Evolutionary conservation across 2,888 invertebrate genomes (phyloP), one percentile per base, ranked within the genome.

Genomic region (Eupithecia subfuscata): DNA sequence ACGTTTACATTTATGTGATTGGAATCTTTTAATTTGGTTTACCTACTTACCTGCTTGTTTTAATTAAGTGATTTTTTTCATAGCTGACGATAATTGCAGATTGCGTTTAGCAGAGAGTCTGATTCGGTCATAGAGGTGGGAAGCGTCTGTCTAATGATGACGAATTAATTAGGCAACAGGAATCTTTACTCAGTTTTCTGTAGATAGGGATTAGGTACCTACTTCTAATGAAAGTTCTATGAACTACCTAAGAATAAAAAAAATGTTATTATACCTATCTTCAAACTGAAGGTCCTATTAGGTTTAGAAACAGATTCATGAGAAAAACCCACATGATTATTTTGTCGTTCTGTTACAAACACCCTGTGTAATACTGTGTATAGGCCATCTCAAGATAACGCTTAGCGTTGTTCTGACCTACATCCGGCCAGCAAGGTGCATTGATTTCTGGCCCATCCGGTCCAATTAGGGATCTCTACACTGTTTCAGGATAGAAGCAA

Each of bases 401-500:
- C 43, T 43, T 45, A 69, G 37, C 56, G 18, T 34, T n/a, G 37
- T 37, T 40, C 25, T 52, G 64, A 74, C 52, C 74, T 56, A 74
- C 25, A 74, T 63, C 22, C 14, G 63, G 56, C 40, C 70, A 64
- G 25, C 25, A 40, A 64, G 45, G 16, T 16, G 60, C 25, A 71
- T 69, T 43, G 14, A 70, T 74, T 64, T 70, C 74, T 22, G 68
- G 40, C 70, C 70, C 70, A 40, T 56, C 52, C 65, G 48, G 56
- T 56, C 56, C 74, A 74, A 70, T 74, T 74, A 74, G 67, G 18
- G 11, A 37, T 40, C 64, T 64, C 30, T 34, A 34, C 64, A 30
- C 60, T 65, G 74, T 63, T 34, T 52, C 65, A 25, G 48, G 25
- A 64, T 74, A 70, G 70, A 74, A 74, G 74, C 74, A 69, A 67